phyloP scores from a whole-genome alignment of 2,797 vertebrate species.

The Falco cherrug region DNA sequence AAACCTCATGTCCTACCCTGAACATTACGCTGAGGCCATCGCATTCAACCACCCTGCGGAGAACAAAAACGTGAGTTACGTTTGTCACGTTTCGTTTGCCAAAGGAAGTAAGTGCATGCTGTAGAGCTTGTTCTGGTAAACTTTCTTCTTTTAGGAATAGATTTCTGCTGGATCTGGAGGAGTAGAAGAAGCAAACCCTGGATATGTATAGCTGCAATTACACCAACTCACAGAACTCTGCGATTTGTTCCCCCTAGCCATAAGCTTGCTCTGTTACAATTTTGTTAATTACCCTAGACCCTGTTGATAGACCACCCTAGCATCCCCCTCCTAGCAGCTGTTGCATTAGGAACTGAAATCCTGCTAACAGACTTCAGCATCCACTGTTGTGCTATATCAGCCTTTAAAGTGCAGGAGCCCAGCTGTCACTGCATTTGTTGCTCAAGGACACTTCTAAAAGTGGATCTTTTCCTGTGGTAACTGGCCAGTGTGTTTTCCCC shows the following conservation, averaged over 20 bases:
- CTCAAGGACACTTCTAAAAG: background rate
- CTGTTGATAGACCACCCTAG: background rate
- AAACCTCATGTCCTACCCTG: background rate
- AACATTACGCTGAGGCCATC: background rate
- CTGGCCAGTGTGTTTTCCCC: accelerated
- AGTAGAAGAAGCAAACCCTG: background rate
- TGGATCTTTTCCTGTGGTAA: background rate
- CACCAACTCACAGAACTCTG: background rate
- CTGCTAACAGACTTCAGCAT: background rate
- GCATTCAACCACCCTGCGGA: background rate
- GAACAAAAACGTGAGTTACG: background rate
- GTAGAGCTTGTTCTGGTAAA: background rate
- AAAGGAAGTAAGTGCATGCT: background rate
- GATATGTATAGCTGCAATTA: background rate
- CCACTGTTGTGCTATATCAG: background rate
- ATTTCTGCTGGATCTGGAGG: background rate
- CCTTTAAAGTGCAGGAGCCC: background rate
- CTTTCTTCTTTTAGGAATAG: background rate
- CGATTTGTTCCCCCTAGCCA: background rate
- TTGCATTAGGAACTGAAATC: background rate
- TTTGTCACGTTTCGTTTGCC: background rate
- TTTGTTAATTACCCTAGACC: background rate
- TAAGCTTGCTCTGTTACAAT: background rate
- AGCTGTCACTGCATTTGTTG: background rate
- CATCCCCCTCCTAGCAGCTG: background rate